Percentiles rank a stretch among this genome's conserved stretches.
Conservation (phyloP, 2,888 invertebrate species). For the Drosophila recens region DNA sequence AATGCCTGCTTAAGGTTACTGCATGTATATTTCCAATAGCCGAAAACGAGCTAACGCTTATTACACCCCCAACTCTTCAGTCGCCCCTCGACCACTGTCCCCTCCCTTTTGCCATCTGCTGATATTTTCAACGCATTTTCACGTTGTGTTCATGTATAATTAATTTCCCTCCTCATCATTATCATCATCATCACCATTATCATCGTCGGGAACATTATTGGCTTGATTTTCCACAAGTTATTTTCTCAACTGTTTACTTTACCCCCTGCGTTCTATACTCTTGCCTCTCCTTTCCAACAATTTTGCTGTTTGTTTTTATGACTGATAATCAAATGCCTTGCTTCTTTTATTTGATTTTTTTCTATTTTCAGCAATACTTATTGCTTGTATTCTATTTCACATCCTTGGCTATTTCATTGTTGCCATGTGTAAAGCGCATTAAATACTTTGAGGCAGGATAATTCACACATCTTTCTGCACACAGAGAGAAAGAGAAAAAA, state of each 20-base stretch:
- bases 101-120: not conserved
- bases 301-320: constrained; percentile 65
- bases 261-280: not conserved
- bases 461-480: constrained; percentile 65
- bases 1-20: constrained; percentile 69
- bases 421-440: constrained; percentile 76
- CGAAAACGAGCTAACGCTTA: constrained; percentile 49
- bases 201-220: constrained; percentile 33
- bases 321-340: constrained; percentile 65
- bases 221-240: constrained; percentile 56
- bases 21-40: constrained; percentile 34
- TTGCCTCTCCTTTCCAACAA: not conserved
- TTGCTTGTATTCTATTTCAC: constrained; percentile 33
- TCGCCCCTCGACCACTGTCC: not conserved
- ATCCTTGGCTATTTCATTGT: constrained; percentile 18
- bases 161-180: constrained; percentile 57
- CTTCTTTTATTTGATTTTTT: constrained; percentile 1
- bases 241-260: constrained; percentile 44
- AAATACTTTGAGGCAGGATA: constrained; percentile 81
- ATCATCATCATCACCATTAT: constrained; percentile 15
- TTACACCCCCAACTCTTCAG: constrained; percentile 23
- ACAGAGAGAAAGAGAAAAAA: not conserved
- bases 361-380: constrained; percentile 55
- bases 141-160: constrained; percentile 63
- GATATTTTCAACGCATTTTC: constrained; percentile 72